Evolutionary conservation across 2,797 vertebrate genomes (phyloP).

Genomic region (Podarcis lilfordi): DNA sequence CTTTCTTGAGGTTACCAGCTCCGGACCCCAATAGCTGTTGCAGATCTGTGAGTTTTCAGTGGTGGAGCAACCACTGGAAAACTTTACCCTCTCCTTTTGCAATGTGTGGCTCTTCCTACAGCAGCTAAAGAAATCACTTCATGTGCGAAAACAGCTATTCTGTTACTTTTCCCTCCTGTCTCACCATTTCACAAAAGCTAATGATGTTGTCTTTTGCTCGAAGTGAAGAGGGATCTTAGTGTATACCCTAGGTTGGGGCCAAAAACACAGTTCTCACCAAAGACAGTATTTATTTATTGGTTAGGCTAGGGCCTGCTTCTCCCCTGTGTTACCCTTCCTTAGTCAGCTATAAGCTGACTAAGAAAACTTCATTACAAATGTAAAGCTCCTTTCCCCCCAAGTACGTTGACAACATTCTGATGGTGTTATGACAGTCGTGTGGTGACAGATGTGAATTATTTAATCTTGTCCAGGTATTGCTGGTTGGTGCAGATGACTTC

Average conservation of each 20-base stretch:
- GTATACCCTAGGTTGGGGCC: neutral
- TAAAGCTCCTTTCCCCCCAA: neutral
- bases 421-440: neutral
- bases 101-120: neutral
- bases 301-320: neutral
- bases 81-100: neutral
- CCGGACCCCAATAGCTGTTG: neutral
- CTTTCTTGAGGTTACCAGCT: neutral
- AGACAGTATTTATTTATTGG: neutral
- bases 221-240: neutral
- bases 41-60: neutral
- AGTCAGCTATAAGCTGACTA: neutral
- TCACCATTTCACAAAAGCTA: slow-evolving; percentile 28
- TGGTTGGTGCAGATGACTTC: slow-evolving; percentile 88
- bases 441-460: neutral
- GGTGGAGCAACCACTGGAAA: too few relatives aligned
- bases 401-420: neutral
- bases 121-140: fast-evolving
- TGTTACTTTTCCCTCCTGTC: neutral
- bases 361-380: neutral
- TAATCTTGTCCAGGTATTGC: slow-evolving; percentile 78
- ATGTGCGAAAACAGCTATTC: neutral
- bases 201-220: slow-evolving; percentile 48
- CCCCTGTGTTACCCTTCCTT: slow-evolving; percentile 22
- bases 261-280: neutral